Base-by-base conservation (phyloP, 2,888 invertebrate species). In the Alloscopus bannaensis region DNA sequence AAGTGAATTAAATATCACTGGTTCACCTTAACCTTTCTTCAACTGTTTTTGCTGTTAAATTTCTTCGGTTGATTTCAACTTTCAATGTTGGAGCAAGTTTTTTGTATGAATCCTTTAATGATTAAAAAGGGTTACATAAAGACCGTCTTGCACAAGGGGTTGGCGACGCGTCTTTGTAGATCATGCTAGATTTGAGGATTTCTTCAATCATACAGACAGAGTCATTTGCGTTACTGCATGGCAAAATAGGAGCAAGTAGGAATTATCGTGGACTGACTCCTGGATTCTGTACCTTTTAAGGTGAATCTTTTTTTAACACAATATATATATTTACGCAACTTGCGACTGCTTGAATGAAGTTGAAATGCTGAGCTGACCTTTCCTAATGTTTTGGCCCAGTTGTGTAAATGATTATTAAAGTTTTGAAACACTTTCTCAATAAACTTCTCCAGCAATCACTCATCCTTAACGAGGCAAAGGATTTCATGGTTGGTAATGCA, bases 41-140 rank as follows among this genome's bases (percentile, higher is more conserved):
- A n/a, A n/a, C n/a, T n/a, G n/a, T n/a, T n/a, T n/a, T n/a, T n/a
- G n/a, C n/a, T n/a, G n/a, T n/a, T n/a, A n/a, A n/a, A n/a, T n/a
- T n/a, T n/a, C n/a, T n/a, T n/a, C n/a, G n/a, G n/a, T n/a, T n/a
- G n/a, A n/a, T n/a, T n/a, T n/a, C n/a, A n/a, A n/a, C n/a, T n/a
- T n/a, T n/a, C n/a, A n/a, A 0, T 70, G 28, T 28, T 42, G 8
- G 29, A 26, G 42, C 13, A 42, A 3, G 45, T 31, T 24, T 59
- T 6, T 71, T 73, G 64, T 65, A 65, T 65, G 65, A 64, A 20
- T 20, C 45, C 24, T 28, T 36, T 11, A 29, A 71, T 78, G 65
- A 78, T 78, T 78, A 59, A n/a, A n/a, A n/a, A 59, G 64, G 78
- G 78, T 78, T 78, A 65, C 78, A 31, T 70, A 78, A 77, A 64